Evolutionary conservation across 53 echinoderm and acorn worm species (phyloP), one percentile per base, ranked within the genome.

Genomic region (Holothuria scabra): DNA sequence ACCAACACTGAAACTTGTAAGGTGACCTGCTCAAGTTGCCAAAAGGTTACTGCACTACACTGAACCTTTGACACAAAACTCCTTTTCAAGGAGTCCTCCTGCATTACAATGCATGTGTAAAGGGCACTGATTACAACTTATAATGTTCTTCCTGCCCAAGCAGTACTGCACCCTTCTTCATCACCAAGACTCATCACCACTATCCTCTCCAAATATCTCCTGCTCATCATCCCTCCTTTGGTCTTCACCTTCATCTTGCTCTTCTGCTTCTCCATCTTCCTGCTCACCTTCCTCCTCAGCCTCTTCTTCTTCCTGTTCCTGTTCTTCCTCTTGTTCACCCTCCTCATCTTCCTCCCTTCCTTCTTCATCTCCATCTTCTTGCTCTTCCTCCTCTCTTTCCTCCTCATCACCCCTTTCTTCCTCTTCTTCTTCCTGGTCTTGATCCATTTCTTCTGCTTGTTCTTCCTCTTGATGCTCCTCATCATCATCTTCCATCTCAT

Each of bases 131-230:
- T 8, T 13, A 52, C 14, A 52, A 52, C 52, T 16, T 52, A 18
- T 52, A 1, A 52, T 7, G 14, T 52, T 18, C 8, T 52, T 14
- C 52, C 11, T 18, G 52, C 11, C 14, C 48, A 48, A 48, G 12
- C 12, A 48, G 48, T 48, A 16, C 18, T 4, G 4, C 14, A 52
- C 1, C 52, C 52, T 8, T 3, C 3, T 18, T 16, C 52, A 52
- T 52, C 52, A 52, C 52, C 52, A 52, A 38, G 90, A 85, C 29
- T 89, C 90, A 22, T 57, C 90, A 60, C 74, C 85, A 60, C 85
- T 88, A 30, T 86, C 94, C 30, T 91, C 91, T 25, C 93, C 94
- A 83, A 93, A 93, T 79, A 95, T 93, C 75, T 92, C 92, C 41
- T 94, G 90, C 60, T 94, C 94, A 35, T 97, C 96, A 55, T 84